Percentiles rank a stretch among this genome's conserved stretches.
Conservation (phyloP, 2,113 vertebrate genomes). For the Hydrolagus affinis region DNA sequence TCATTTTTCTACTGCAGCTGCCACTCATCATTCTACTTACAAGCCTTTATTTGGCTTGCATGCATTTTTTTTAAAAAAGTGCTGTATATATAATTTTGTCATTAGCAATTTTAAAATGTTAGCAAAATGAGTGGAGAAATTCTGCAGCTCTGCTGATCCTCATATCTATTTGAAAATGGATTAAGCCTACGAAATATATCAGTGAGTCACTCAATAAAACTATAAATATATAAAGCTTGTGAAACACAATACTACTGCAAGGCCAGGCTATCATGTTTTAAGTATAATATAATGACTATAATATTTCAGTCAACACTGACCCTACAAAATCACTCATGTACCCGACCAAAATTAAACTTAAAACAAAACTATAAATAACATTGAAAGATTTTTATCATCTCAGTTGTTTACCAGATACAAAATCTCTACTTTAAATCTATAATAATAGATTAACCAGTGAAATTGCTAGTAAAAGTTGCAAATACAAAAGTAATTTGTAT, state of each 20-base stretch:
- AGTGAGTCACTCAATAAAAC: constrained; percentile 1
- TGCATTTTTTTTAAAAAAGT: not conserved
- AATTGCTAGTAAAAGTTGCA: not conserved
- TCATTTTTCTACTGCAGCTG: no score
- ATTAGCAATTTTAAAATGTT: not conserved
- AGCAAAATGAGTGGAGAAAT: not conserved
- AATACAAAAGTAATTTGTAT: not conserved
- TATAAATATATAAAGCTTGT: constrained; percentile 7
- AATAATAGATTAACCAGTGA: not conserved
- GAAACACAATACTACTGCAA: constrained; percentile 8
- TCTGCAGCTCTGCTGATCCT: not conserved
- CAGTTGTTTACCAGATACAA: not conserved
- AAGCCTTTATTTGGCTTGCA: not conserved
- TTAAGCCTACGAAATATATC: not conserved
- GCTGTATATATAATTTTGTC: not conserved
- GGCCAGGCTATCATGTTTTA: not conserved
- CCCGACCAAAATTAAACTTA: constrained; percentile 7
- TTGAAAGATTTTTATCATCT: not conserved
- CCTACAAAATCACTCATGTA: no score
- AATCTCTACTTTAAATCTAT: not conserved
- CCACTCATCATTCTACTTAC: no score
- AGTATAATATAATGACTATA: not conserved
- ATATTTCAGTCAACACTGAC: not conserved
- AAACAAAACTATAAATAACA: not conserved
- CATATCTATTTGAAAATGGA: not conserved